Evolutionary conservation across 2,797 vertebrate genomes (phyloP).

Genomic region (Crocidura indochinensis): DNA sequence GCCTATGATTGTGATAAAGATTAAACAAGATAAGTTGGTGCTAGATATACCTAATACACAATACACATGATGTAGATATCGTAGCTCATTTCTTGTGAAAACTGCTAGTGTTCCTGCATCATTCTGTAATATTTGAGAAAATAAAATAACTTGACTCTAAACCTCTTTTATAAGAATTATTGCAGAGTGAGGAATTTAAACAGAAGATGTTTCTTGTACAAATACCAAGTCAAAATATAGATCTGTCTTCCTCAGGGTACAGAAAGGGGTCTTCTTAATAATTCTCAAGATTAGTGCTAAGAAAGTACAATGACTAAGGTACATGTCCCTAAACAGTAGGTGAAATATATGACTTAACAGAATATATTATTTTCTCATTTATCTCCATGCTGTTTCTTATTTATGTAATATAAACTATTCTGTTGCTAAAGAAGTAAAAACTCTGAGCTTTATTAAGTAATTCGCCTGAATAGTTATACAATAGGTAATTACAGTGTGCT

Average conservation of each 20-base stretch:
- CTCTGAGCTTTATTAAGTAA: conserved; percentile 8
- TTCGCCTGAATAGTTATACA: background rate
- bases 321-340: background rate
- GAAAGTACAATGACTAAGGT: background rate
- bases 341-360: conserved; percentile 11
- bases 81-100: conserved; percentile 20
- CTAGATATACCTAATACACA: background rate
- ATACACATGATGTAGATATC: background rate
- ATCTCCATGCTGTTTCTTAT: conserved; percentile 7
- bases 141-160: conserved; percentile 37
- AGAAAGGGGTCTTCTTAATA: background rate
- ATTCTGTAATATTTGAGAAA: conserved; percentile 43
- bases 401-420: background rate
- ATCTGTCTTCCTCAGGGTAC: background rate
- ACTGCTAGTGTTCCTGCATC: background rate
- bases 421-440: conserved; percentile 50
- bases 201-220: conserved; percentile 28
- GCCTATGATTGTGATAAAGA: background rate
- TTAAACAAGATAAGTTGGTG: background rate
- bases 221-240: conserved; percentile 26
- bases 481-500: background rate
- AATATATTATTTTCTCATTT: conserved; percentile 14
- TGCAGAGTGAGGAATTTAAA: background rate
- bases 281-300: background rate
- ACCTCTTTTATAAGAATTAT: background rate